These are phyloP conservation scores for Scaptomyza parva DNA, from an alignment of 2,888 invertebrate genomes.

Conservation along the genomic window DNA sequence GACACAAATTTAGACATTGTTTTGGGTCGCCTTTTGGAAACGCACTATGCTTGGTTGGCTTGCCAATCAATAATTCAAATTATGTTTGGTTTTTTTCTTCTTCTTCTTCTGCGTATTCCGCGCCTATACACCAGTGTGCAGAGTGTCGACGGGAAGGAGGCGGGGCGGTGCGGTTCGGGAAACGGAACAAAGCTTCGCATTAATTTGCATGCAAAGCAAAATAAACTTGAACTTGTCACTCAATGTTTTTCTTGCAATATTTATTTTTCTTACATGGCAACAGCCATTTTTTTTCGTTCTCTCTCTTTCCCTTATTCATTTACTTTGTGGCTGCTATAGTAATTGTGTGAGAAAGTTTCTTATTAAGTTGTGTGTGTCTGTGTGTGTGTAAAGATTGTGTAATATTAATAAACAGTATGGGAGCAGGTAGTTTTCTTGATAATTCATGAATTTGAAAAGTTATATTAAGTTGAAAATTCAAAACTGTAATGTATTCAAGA, in stretches of 20 bases:
- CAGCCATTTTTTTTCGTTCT: constrained; percentile 9
- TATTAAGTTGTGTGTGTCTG: background rate
- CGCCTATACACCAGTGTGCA: no score
- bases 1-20: constrained; percentile 68
- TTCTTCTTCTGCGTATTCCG: no score
- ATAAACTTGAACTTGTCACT: constrained; percentile 57
- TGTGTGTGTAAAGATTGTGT: background rate
- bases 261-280: constrained; percentile 39
- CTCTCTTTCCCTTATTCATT: background rate
- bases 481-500: no score
- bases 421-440: background rate
- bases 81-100: constrained; percentile 61
- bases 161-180: no score
- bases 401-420: background rate
- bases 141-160: background rate
- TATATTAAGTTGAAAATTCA: background rate
- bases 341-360: constrained; percentile 4
- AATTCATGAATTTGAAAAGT: background rate
- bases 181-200: constrained; percentile 21
- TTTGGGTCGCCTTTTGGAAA: constrained; percentile 43
- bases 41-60: constrained; percentile 56
- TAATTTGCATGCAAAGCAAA: constrained; percentile 49
- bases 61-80: constrained; percentile 78
- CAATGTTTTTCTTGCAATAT: constrained; percentile 28
- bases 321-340: background rate